Evolutionary conservation across 2,113 vertebrate species (phyloP), one percentile per base, ranked within the genome.

Genomic region (Shinisaurus crocodilurus): DNA sequence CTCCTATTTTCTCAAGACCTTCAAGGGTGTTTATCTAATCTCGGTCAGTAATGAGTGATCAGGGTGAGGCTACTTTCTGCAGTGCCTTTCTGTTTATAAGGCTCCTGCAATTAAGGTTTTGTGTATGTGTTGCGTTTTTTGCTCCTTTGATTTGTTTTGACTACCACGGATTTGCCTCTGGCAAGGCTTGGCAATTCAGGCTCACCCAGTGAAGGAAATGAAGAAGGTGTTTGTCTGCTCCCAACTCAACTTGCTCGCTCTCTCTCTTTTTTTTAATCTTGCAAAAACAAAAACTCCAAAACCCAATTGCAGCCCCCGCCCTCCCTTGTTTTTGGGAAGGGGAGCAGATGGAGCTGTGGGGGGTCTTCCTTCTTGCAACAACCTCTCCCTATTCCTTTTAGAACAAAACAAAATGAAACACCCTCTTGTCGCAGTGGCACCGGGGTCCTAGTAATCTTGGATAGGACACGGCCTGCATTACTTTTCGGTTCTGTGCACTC

Each of bases 31-130:
- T 13, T 91, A 77, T 90, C 67, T 74, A 90, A 0, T 89, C n/a
- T 93, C 92, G 92, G 81, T 75, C 91, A 91, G 67, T 67, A 75
- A 72, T 79, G 32, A 50, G 16, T n/a, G 45, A 72, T 45, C 2
- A 29, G 48, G 67, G 54, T 18, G 48, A 29, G 63, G 23, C 76
- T 90, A 29, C 60, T 84, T 76, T 83, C 77, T 57, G 45, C 27
- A 85, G 65, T 82, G 89, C 40, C 0, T 65, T 63, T 65, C 88
- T 88, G 34, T 88, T 94, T 91, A 81, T 43, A 63, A 40, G 50
- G 50, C 13, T n/a, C 40, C 43, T 60, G 70, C 74, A 76, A 76
- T 60, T 76, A 18, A 29, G 20, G 60, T 3, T 10, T 63, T 63
- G 48, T 16, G 27, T 37, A n/a, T 5, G 2, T 34, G 29, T 70